Base-by-base conservation (phyloP, 2,113 vertebrate species). In the Saccopteryx bilineata region DNA sequence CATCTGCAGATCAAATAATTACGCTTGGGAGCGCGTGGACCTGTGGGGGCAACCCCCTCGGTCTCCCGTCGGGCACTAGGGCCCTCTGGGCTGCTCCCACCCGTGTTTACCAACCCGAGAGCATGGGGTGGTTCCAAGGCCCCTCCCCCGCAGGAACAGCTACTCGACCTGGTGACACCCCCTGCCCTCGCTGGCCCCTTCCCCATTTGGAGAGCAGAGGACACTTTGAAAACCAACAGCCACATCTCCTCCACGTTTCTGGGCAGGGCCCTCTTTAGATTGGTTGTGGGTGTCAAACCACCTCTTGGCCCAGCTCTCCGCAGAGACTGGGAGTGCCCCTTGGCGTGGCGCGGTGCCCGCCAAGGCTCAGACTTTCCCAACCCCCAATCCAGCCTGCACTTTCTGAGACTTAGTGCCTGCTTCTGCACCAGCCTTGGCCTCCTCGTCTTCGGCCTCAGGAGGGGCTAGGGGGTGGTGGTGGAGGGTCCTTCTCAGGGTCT, bases 1-100 rank as follows among this genome's bases (percentile, higher is more conserved):
- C 98, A 99, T 98, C 98, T 98, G 98, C 98, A 97, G 98, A 98
- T 98, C 98, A 98, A 98, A 98, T 98, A 97, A 98, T 98, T 97
- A 97, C 93, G 5, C 76, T 63, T 24, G 90, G 92, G 76, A 97
- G 90, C 5, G 1, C 96, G 18, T 21, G 10, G 96, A 82, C 9
- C 81, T 48, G 65, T 3, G 56, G n/a, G n/a, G n/a, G n/a, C n/a
- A n/a, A n/a, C 14, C 56, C n/a, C 65, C 11, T 56, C 68, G n/a
- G n/a, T 14, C 26, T 1, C 65, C 50, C 18, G 17, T 33, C 2
- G 1, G 8, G 19, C 2, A 1, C 12, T 12, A 71, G 48, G 54
- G 63, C 12, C 66, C 52, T 52, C 5, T 19, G 74, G 78, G 31
- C 78, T 61, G 68, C 72, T 54, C 26, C 60, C 50, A 82, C 46